Evolutionary conservation across 1,140 invertebrate species (phyloP).

Genomic region (Chrysopa pallens): DNA sequence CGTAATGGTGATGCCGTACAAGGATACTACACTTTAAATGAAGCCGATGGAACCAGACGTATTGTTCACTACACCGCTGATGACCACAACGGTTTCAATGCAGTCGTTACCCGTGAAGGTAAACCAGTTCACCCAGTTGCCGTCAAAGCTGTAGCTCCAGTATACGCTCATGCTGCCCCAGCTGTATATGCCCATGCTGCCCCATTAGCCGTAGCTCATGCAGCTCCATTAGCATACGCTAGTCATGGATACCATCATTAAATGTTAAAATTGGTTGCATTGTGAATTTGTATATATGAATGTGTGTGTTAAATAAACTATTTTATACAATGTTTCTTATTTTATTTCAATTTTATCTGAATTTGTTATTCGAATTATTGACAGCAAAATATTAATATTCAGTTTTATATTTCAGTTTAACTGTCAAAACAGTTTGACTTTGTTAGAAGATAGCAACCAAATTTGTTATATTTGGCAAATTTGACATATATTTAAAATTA

Average conservation of each 20-base stretch:
- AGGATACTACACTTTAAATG: slow-evolving; percentile 25
- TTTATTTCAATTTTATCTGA: too few species aligned
- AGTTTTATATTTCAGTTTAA: too few species aligned
- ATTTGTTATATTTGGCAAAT: too few species aligned
- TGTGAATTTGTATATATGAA: slow-evolving; percentile 19
- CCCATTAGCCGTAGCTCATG: background rate
- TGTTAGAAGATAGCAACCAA: too few species aligned
- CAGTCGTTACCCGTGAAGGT: slow-evolving; percentile 11
- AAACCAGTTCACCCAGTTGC: slow-evolving; percentile 4
- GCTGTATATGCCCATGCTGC: background rate
- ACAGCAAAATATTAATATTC: too few species aligned
- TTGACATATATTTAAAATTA: too few species aligned
- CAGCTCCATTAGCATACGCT: too few species aligned
- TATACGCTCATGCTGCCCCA: background rate
- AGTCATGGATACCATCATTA: too few species aligned
- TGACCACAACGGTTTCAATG: slow-evolving; percentile 21
- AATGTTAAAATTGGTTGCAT: slow-evolving; percentile 25
- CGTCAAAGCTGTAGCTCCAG: background rate
- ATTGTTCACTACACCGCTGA: slow-evolving; percentile 22
- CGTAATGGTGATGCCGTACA: slow-evolving; percentile 30
- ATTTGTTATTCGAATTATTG: too few species aligned
- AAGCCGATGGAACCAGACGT: slow-evolving; percentile 11
- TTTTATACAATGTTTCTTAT: too few species aligned
- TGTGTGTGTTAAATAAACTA: slow-evolving; percentile 12
- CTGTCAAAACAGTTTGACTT: too few species aligned